These are phyloP conservation scores for Zophobas atratus DNA, from an alignment of 1,140 invertebrate genomes.

Conservation along the genomic window DNA sequence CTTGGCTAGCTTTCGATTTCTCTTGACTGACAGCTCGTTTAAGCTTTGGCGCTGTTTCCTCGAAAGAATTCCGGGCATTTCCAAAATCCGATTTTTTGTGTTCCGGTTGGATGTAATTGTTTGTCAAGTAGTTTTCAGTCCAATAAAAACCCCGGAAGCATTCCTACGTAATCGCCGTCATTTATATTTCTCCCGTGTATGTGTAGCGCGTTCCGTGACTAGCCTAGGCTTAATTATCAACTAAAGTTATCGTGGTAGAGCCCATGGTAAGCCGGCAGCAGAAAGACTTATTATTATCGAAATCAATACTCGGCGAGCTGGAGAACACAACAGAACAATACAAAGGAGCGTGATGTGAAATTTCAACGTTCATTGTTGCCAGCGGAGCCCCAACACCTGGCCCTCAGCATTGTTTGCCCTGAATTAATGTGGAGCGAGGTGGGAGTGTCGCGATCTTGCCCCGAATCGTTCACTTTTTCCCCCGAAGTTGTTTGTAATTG, in stretches of 20 bases:
- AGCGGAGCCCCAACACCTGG: slow-evolving; percentile 30
- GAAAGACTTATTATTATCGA: slow-evolving; percentile 47
- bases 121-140: slow-evolving; percentile 21
- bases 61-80: slow-evolving; percentile 15
- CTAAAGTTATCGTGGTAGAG: slow-evolving; percentile 34
- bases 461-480: slow-evolving; percentile 6
- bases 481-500: slow-evolving; percentile 10
- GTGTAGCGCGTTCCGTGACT: slow-evolving; percentile 23
- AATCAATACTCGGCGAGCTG: slow-evolving; percentile 42
- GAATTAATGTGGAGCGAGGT: neutral
- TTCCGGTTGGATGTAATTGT: slow-evolving; percentile 31
- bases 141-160: slow-evolving; percentile 16
- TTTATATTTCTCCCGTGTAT: slow-evolving; percentile 11
- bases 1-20: slow-evolving; percentile 6
- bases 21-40: slow-evolving; percentile 25
- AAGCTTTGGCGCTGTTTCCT: neutral
- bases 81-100: slow-evolving; percentile 2
- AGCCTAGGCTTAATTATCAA: slow-evolving; percentile 36
- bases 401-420: slow-evolving; percentile 22
- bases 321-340: slow-evolving; percentile 41
- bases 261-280: slow-evolving; percentile 34
- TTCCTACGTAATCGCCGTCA: neutral
- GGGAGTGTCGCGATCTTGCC: neutral
- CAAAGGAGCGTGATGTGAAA: slow-evolving; percentile 45
- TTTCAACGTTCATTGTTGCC: slow-evolving; percentile 46